Evolutionary conservation across 2,888 invertebrate genomes (phyloP).

Genomic region (Eupithecia inturbata): DNA sequence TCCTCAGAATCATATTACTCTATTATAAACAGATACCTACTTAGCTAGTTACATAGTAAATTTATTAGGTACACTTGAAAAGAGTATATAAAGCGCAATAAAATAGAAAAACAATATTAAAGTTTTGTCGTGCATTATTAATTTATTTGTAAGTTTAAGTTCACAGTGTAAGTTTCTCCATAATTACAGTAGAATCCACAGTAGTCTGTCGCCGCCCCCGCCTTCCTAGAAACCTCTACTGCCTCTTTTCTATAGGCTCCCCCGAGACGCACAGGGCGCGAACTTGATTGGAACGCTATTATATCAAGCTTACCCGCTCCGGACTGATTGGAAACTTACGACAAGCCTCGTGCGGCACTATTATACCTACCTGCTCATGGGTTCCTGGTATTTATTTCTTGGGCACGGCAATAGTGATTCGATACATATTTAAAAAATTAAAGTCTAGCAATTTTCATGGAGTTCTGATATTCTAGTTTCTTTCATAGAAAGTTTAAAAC

Average conservation of each 20-base stretch:
- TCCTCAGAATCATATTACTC: not conserved
- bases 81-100: not conserved
- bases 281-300: constrained; percentile 29
- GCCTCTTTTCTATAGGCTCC: constrained; percentile 16
- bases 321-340: constrained; percentile 24
- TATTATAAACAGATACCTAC: not conserved
- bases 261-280: constrained; percentile 21
- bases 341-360: not conserved
- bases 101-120: not conserved
- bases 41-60: not conserved
- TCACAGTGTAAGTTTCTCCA: not conserved
- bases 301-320: constrained; percentile 34
- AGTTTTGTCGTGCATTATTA: not conserved
- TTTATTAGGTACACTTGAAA: not conserved
- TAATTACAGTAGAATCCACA: not conserved
- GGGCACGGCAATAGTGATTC: not conserved
- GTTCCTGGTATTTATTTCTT: not conserved
- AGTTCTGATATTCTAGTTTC: not conserved
- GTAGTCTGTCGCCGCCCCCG: not conserved
- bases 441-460: not conserved
- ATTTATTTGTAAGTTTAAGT: not conserved
- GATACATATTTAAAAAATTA: not conserved
- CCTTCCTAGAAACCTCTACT: not conserved
- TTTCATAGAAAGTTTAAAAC: not conserved
- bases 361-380: not conserved